Base-by-base conservation (phyloP, 2,888 invertebrate genomes). In the Achlya flavicornis region DNA sequence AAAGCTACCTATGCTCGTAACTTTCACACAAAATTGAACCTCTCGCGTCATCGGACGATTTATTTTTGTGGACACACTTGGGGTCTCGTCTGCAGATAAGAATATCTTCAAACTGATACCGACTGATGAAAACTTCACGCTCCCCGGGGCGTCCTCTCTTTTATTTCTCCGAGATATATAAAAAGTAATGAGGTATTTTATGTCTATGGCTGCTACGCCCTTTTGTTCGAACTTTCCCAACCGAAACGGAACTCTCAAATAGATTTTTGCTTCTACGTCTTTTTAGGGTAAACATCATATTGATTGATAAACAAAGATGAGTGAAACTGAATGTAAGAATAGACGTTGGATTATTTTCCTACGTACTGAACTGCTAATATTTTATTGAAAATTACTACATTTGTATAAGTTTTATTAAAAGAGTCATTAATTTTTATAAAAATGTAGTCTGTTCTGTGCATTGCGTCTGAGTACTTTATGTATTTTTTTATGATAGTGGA, bases 181-280 rank as follows among this genome's bases (percentile, higher is more conserved):
- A 90, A 90, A 88, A 86, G 86, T 88, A 88, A 90, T 86, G 88
- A 89, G 86, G 78, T 88, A 88, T 87, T 89, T 86, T 85, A 88
- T 87, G 79, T 86, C 80, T 79, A 79, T 78, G 71, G 82, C 81
- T 80, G 76, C 78, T 81, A 76, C 74, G 77, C 80, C 77, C 79
- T 79, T 83, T 85, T 86, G 84, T 86, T 83, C 78, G 71, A 79
- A 81, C 73, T 80, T 83, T 78, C 67, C 73, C 72, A 74, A 78
- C 76, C 72, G 71, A 77, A 79, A 78, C 68, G 73, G 58, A 64
- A 38, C 53, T 58, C 58, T 61, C 38, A 62, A 48, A 53, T n/a
- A 64, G 58, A 58, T 53, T 19, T 57, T 58, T 41, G 48, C 38
- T 53, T 57, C 35, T 14, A 19, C 53, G 26, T 35, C 14, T 61